Evolutionary conservation across 2,888 invertebrate species (phyloP).

Genomic region (Eupsilia transversa): DNA sequence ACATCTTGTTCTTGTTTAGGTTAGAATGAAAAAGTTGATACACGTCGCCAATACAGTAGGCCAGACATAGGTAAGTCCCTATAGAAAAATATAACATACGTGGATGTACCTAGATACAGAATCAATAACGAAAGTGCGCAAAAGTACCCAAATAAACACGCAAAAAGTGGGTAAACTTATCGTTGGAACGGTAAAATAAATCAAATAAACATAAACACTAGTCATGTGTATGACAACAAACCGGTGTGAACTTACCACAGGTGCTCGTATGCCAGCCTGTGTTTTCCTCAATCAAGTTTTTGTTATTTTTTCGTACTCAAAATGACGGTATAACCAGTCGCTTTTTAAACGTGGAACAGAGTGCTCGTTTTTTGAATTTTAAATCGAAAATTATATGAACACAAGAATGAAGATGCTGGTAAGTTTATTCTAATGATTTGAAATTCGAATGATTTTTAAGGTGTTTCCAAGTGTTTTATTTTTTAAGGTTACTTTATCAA

Average conservation of each 20-base stretch:
- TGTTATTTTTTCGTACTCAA: conserved; percentile 65
- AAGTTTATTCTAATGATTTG: conserved; percentile 4
- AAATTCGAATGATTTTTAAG: conserved; percentile 3
- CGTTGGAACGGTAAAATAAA: conserved; percentile 51
- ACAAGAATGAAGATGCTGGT: conserved; percentile 59
- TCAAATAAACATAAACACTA: conserved; percentile 43
- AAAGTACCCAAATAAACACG: conserved; percentile 7
- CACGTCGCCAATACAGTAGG: background rate
- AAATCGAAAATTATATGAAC: background rate
- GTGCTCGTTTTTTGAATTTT: conserved; percentile 50
- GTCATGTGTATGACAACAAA: conserved; percentile 48
- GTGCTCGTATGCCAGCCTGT: conserved; percentile 19
- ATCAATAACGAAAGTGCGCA: conserved; percentile 33
- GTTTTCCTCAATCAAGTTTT: conserved; percentile 72
- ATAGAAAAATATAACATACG: background rate
- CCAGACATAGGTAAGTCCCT: background rate
- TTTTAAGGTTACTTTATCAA: background rate
- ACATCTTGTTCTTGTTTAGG: background rate
- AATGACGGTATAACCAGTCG: conserved; percentile 72
- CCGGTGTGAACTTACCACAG: conserved; percentile 48
- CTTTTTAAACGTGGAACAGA: conserved; percentile 65
- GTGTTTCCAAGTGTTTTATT: background rate
- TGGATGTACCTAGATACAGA: background rate
- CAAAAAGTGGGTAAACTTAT: conserved; percentile 47
- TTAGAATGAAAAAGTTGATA: background rate